These are phyloP conservation scores for Plutomurus gul DNA, from an alignment of 1,140 invertebrate genomes.

Conservation along the genomic window DNA sequence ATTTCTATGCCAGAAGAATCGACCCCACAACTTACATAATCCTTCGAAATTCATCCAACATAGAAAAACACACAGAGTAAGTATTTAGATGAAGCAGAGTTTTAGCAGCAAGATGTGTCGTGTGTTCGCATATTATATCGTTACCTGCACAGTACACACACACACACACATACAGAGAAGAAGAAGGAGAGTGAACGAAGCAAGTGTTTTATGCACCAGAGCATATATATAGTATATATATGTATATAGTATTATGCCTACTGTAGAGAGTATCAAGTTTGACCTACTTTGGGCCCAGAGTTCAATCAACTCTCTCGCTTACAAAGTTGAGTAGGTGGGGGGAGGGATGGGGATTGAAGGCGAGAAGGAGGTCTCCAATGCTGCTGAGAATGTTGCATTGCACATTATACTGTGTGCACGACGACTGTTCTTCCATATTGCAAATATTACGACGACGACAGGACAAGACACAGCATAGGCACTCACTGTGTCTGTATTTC, in stretches of 20 bases:
- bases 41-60: no score
- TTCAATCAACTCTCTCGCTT: constrained; percentile 50
- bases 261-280: constrained; percentile 9
- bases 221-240: background rate
- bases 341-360: constrained; percentile 46
- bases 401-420: background rate
- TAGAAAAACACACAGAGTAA: no score
- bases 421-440: background rate
- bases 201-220: background rate
- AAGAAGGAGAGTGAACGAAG: background rate
- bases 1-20: no score
- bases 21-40: no score
- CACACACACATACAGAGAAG: background rate
- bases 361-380: constrained; percentile 34
- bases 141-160: background rate
- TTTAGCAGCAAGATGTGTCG: no score
- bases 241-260: background rate
- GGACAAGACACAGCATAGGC: background rate
- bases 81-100: no score
- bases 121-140: no score
- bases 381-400: constrained; percentile 2
- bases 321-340: constrained; percentile 38
- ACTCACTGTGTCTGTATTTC: no score
- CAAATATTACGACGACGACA: background rate
- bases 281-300: constrained; percentile 49